Evolutionary conservation across 2,888 invertebrate species (phyloP).

Genomic region (Azorinus chamasolen): DNA sequence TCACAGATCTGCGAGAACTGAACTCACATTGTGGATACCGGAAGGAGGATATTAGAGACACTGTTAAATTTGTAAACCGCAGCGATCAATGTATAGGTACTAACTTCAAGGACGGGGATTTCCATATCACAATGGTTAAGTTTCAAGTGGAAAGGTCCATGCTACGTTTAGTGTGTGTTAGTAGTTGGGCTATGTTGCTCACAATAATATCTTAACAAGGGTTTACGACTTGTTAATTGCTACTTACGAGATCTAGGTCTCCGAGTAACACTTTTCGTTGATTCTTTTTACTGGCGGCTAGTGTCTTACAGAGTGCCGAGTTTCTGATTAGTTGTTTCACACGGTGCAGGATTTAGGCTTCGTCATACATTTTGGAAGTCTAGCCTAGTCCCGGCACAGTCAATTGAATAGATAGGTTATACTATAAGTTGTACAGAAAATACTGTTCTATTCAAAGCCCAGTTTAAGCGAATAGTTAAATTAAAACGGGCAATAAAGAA

Average conservation of each 20-base stretch:
- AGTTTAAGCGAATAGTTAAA: background rate
- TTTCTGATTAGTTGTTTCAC: conserved; percentile 10
- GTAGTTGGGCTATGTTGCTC: background rate
- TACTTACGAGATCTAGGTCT: conserved; percentile 27
- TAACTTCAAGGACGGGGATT: no score
- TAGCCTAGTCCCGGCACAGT: background rate
- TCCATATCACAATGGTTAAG: conserved; percentile 1
- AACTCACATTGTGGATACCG: background rate
- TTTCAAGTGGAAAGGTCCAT: no score
- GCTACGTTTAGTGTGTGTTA: background rate
- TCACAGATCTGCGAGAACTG: background rate
- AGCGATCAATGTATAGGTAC: no score
- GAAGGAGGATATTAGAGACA: background rate
- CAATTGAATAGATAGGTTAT: background rate
- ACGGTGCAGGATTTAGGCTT: no score
- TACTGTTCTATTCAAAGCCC: conserved; percentile 4
- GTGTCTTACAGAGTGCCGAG: no score
- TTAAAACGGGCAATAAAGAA: conserved; percentile 7
- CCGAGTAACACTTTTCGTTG: conserved; percentile 25
- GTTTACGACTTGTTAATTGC: background rate
- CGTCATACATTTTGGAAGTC: conserved; percentile 4
- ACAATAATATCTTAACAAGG: conserved; percentile 20
- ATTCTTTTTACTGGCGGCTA: conserved; percentile 27
- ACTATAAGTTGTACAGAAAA: background rate
- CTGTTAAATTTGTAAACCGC: no score